These are phyloP conservation scores for Troides helena DNA, from an alignment of 2,888 invertebrate species.

Conservation along the genomic window DNA sequence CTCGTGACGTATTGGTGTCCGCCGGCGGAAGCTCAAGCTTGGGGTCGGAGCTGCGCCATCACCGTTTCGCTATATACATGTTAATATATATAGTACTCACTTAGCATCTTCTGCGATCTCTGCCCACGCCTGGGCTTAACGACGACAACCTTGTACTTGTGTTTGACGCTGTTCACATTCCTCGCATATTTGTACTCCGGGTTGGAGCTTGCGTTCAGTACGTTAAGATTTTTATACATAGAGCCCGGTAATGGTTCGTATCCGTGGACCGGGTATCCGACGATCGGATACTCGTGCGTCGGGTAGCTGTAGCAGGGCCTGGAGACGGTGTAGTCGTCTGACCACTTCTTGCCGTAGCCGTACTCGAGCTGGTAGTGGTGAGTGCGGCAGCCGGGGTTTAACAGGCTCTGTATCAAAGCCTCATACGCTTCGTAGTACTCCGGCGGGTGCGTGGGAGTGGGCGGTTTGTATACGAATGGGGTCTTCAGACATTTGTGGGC, in stretches of 20 bases:
- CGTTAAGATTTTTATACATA: constrained; percentile 47
- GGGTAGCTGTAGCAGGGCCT: constrained; percentile 32
- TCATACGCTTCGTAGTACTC: constrained; percentile 72
- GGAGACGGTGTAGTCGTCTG: constrained; percentile 13
- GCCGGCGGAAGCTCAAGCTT: no score
- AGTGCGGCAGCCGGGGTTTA: constrained; percentile 42
- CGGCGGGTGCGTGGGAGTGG: constrained; percentile 62
- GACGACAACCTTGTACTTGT: constrained; percentile 61
- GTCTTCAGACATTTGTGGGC: constrained; percentile 61
- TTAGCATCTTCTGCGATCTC: constrained; percentile 47
- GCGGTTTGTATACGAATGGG: constrained; percentile 65
- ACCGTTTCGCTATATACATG: neutral
- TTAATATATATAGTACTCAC: constrained; percentile 42
- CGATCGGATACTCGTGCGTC: constrained; percentile 31
- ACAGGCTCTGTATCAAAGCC: constrained; percentile 54
- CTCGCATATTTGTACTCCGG: constrained; percentile 54
- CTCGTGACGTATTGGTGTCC: no score
- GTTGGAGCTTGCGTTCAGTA: constrained; percentile 42
- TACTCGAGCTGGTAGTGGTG: constrained; percentile 29
- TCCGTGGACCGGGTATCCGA: constrained; percentile 28
- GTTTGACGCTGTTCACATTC: constrained; percentile 51
- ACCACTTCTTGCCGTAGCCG: constrained; percentile 39
- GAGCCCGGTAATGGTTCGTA: constrained; percentile 20
- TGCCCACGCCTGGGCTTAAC: constrained; percentile 40
- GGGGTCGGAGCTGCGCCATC: no score